These are phyloP conservation scores for Polymixis lichenea DNA, from an alignment of 2,888 invertebrate species.

Conservation along the genomic window DNA sequence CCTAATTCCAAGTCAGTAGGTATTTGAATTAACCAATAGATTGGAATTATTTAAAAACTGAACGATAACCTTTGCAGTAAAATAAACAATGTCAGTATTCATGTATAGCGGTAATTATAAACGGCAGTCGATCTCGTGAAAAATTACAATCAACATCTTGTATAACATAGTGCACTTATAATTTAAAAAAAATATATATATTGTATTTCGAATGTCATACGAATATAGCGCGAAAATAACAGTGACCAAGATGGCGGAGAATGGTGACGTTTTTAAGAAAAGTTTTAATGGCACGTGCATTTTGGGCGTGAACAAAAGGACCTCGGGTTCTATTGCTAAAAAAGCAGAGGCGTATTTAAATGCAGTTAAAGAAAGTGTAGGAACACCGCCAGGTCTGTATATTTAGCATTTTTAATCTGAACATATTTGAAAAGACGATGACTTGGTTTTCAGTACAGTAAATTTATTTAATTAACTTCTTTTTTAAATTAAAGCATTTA, in stretches of 20 bases:
- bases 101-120: conserved; percentile 32
- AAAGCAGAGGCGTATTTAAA: conserved; percentile 84
- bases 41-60: conserved; percentile 66
- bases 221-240: conserved; percentile 82
- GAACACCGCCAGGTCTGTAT: conserved; percentile 69
- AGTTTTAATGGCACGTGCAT: conserved; percentile 79
- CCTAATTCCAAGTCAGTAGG: conserved; percentile 61
- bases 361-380: conserved; percentile 81
- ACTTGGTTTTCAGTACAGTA: no score
- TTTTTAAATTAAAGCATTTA: no score
- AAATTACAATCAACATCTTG: conserved; percentile 69
- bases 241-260: conserved; percentile 78
- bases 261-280: conserved; percentile 78
- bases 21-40: conserved; percentile 45
- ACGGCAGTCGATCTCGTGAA: conserved; percentile 66
- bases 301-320: conserved; percentile 77
- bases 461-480: no score
- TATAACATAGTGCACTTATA: conserved; percentile 2
- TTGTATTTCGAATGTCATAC: conserved; percentile 74
- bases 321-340: conserved; percentile 79
- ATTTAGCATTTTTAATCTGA: not conserved
- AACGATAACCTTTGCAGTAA: conserved; percentile 75
- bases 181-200: conserved; percentile 18
- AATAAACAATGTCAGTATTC: conserved; percentile 63
- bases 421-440: not conserved